A percentile compares a stretch with the other conserved stretches of the same genome.
These are phyloP conservation scores for Scaptomyza tumidula DNA, from an alignment of 2,888 invertebrate genomes.

Conservation along the genomic window DNA sequence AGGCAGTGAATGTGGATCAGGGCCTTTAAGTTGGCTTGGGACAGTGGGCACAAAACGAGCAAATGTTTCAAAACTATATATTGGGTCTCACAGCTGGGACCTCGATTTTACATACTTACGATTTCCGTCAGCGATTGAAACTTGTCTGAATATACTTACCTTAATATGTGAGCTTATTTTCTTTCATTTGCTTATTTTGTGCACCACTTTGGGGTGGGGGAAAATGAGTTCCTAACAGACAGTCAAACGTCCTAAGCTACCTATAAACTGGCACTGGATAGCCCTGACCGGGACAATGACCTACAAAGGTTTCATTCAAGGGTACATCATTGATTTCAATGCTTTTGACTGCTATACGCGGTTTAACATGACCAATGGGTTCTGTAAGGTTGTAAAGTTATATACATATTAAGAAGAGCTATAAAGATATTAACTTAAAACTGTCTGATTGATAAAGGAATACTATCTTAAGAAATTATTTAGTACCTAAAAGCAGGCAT, in stretches of 20 bases:
- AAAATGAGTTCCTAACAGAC: slow-evolving; percentile 29
- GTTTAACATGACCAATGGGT: slow-evolving; percentile 82
- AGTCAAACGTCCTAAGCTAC: slow-evolving; percentile 82
- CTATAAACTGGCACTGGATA: slow-evolving; percentile 88
- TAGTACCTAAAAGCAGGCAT: slow-evolving; percentile 90
- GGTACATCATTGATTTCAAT: slow-evolving; percentile 82
- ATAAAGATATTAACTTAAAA: background rate
- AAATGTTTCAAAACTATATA: slow-evolving; percentile 18
- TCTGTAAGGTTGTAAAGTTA: slow-evolving; percentile 65
- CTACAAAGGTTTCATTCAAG: slow-evolving; percentile 65
- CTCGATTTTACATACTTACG: slow-evolving; percentile 44
- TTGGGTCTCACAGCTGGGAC: background rate
- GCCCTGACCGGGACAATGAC: slow-evolving; percentile 89
- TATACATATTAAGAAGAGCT: background rate
- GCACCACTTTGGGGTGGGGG: slow-evolving; percentile 30
- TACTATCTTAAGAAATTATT: accelerated
- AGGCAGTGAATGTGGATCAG: slow-evolving; percentile 7
- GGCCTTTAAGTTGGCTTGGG: slow-evolving; percentile 1
- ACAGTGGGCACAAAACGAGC: slow-evolving; percentile 56
- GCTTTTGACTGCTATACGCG: slow-evolving; percentile 81
- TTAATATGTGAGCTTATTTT: background rate
- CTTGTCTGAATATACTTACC: slow-evolving; percentile 54
- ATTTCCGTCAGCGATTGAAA: accelerated
- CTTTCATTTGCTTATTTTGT: slow-evolving; percentile 57
- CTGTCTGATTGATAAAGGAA: slow-evolving; percentile 50